Percentiles rank a stretch among this genome's conserved stretches.
These are phyloP conservation scores for Trinectes maculatus DNA, from an alignment of 2,113 vertebrate genomes.

Conservation along the genomic window DNA sequence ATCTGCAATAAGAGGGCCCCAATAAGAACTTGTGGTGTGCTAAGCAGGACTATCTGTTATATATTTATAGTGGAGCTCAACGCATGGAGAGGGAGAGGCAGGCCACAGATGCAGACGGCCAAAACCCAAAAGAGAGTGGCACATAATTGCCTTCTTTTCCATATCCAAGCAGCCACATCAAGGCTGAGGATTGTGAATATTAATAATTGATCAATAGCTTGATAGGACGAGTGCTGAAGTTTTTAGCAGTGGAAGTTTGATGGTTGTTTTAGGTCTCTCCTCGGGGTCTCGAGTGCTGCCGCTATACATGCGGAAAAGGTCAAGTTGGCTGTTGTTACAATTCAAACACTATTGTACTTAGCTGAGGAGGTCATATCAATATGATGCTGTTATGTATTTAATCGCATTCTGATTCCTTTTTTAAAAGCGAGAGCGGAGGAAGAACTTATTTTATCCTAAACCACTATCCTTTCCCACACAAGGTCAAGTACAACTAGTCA, in stretches of 20 bases:
- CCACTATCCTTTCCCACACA: background rate
- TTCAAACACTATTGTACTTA: slow-evolving; percentile 13
- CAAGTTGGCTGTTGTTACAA: slow-evolving; percentile 42
- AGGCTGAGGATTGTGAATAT: slow-evolving; percentile 81
- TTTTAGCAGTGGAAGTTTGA: slow-evolving; percentile 72
- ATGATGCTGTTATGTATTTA: slow-evolving; percentile 23
- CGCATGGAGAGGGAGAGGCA: slow-evolving; percentile 58
- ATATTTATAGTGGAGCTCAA: slow-evolving; percentile 79
- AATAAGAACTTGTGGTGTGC: slow-evolving; percentile 77
- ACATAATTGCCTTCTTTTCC: slow-evolving; percentile 83
- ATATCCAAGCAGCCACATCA: slow-evolving; percentile 78
- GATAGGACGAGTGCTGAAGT: slow-evolving; percentile 74
- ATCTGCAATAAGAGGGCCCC: slow-evolving; percentile 82
- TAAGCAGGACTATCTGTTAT: slow-evolving; percentile 81
- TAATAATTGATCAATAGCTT: slow-evolving; percentile 85
- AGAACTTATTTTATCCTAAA: background rate
- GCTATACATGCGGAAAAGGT: slow-evolving; percentile 67
- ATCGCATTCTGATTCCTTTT: background rate
- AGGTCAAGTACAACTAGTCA: no score
- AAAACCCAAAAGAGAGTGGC: slow-evolving; percentile 75
- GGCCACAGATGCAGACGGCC: slow-evolving; percentile 65
- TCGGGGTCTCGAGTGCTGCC: slow-evolving; percentile 38
- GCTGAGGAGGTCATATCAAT: slow-evolving; percentile 27
- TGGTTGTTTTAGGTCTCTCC: slow-evolving; percentile 66
- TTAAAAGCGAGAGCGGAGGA: background rate